Evolutionary conservation across 2,113 vertebrate species (phyloP), one percentile per base, ranked within the genome.

Genomic region (Sisor rabdophorus): DNA sequence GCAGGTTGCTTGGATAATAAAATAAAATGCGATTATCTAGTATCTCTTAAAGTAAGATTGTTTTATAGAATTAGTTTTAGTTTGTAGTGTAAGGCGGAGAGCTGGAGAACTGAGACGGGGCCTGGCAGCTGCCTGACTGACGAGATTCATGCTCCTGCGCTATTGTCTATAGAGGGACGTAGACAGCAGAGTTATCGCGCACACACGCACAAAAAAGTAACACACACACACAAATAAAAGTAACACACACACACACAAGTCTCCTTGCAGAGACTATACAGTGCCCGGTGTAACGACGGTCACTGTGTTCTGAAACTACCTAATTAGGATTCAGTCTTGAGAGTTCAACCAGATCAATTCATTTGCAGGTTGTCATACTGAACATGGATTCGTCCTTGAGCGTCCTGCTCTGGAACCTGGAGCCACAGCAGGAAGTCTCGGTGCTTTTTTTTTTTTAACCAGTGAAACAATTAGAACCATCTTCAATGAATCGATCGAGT

Each of bases 91-190:
- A 77, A 68, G 20, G 2, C 30, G 69, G 72, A 74, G 80, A 78
- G 81, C 63, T 80, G 67, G 71, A 54, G 70, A 75, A 65, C 74
- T 16, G 81, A 87, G 79, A 85, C 82, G 81, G 84, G 83, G 87
- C 85, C 86, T 89, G 88, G 87, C 90, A 85, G 84, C 87, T 64
- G 68, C 84, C 88, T 87, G 80, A 78, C 89, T 81, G 82, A 77
- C 76, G 81, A 80, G 64, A 82, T 76, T 85, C 83, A 79, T 84
- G 85, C 90, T 92, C 95, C 96, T 98, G 96, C 95, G 94, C 93
- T 96, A 97, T 97, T 97, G 95, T 96, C 94, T 94, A 79, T 91
- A 91, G 93, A 94, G 94, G 93, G 94, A 92, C 88, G 86, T 92
- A 91, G 93, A 94, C 89, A 93, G 92, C 93, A 86, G 85, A 89